A percentile compares a stretch with the other conserved stretches of the same genome.
Evolutionary conservation across 2,888 invertebrate species (phyloP).

Genomic region (Antheraea assamensis): DNA sequence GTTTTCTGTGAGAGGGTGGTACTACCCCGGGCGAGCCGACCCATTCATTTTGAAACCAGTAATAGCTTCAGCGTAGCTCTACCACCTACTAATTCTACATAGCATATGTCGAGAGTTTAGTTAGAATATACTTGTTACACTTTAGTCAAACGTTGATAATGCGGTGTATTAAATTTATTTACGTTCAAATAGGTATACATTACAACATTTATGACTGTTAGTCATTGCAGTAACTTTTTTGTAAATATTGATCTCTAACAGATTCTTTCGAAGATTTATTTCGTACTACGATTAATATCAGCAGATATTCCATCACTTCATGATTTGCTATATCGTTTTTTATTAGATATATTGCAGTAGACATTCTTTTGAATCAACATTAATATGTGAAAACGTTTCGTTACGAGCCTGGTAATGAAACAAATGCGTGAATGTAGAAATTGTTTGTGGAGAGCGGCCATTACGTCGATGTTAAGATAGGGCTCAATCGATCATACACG

Average conservation of each 20-base stretch:
- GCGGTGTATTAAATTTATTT: not conserved
- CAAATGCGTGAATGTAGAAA: not conserved
- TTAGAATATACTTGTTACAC: not conserved
- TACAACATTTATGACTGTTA: not conserved
- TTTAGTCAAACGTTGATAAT: not conserved
- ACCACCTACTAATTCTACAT: too few relatives aligned
- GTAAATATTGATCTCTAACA: not conserved
- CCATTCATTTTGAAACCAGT: too few relatives aligned
- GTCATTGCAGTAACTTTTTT: not conserved
- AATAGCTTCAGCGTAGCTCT: too few relatives aligned
- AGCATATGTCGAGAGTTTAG: not conserved
- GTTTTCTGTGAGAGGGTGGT: too few relatives aligned
- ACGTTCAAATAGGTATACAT: too few relatives aligned
- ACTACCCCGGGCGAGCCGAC: too few relatives aligned
- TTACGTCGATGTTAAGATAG: conserved; percentile 10
- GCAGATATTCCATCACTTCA: too few relatives aligned
- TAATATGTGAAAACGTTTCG: not conserved
- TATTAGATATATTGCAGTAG: too few relatives aligned
- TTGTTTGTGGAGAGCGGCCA: conserved; percentile 4
- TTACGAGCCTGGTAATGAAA: not conserved
- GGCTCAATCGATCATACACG: conserved; percentile 25
- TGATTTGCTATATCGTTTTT: not conserved
- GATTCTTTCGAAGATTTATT: not conserved
- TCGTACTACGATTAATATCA: too few relatives aligned
- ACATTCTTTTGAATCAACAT: too few relatives aligned